Conservation (phyloP, 2,797 vertebrate species). For the Anas capensis region DNA sequence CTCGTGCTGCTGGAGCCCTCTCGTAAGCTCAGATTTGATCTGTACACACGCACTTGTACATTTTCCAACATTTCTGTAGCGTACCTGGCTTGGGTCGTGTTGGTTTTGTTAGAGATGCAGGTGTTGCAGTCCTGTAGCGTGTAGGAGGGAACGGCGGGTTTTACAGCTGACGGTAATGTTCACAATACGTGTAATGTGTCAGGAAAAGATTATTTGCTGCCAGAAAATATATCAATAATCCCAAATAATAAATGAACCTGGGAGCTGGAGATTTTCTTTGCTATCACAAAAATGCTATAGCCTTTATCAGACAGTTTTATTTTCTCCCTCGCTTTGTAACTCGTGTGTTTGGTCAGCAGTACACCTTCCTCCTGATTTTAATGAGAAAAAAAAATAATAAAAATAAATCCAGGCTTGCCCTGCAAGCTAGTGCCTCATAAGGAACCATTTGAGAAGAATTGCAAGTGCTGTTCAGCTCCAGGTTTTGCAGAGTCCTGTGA, state of each 20-base stretch:
- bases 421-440: slow-evolving; percentile 10
- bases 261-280: slow-evolving; percentile 36
- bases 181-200: slow-evolving; percentile 31
- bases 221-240: slow-evolving; percentile 57
- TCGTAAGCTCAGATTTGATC: neutral
- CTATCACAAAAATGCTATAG: slow-evolving; percentile 1
- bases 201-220: slow-evolving; percentile 54
- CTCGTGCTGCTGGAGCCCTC: neutral
- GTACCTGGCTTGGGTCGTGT: neutral
- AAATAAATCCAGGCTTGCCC: neutral
- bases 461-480: slow-evolving; percentile 21
- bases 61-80: neutral
- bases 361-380: slow-evolving; percentile 15
- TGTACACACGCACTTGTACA: rapidly evolving
- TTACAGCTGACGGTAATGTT: slow-evolving; percentile 54
- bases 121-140: slow-evolving; percentile 38
- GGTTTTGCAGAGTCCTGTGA: slow-evolving; percentile 28
- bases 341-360: slow-evolving; percentile 23
- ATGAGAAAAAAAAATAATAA: neutral
- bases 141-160: slow-evolving; percentile 46
- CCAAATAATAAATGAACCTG: slow-evolving; percentile 11
- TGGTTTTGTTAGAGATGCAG: slow-evolving; percentile 36
- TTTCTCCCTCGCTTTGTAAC: slow-evolving; percentile 25
- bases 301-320: slow-evolving; percentile 35
- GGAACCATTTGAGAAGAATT: slow-evolving; percentile 27